Percentiles rank a stretch among this genome's conserved stretches.
phyloP scores from a whole-genome alignment of 2,113 vertebrate genomes.

The Oreocharis arfaki region DNA sequence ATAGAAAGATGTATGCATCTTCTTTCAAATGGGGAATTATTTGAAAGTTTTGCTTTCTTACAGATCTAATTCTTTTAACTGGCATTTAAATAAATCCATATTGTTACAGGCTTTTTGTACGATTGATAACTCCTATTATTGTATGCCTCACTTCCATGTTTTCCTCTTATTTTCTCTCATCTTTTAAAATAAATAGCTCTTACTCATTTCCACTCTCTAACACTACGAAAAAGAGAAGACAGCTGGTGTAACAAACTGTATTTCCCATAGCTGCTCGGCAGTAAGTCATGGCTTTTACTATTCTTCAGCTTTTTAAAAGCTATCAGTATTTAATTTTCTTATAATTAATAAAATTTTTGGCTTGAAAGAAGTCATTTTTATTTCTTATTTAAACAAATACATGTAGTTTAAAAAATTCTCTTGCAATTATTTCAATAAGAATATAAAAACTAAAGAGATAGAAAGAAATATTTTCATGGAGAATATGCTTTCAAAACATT shows the following conservation, averaged over 20 bases:
- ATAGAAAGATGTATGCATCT: neutral
- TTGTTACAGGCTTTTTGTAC: neutral
- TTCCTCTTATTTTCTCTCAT: neutral
- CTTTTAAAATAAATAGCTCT: neutral
- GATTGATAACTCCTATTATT: neutral
- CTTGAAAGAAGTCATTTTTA: neutral
- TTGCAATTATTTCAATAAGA: neutral
- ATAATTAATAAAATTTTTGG: neutral
- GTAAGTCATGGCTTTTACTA: neutral
- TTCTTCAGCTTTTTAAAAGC: neutral
- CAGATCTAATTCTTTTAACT: slow-evolving; percentile 37
- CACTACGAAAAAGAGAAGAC: neutral
- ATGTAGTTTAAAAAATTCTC: neutral
- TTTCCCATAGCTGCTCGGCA: neutral
- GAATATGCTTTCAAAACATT: neutral
- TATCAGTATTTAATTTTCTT: neutral
- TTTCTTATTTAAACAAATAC: neutral
- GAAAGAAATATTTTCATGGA: neutral
- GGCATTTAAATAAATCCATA: slow-evolving; percentile 6
- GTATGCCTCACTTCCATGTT: neutral
- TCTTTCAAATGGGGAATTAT: neutral
- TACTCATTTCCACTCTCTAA: neutral
- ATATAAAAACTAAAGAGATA: neutral
- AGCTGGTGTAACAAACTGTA: neutral
- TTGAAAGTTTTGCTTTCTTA: slow-evolving; percentile 3